These are phyloP conservation scores for Trichoplusia ni DNA, from an alignment of 1,140 invertebrate genomes.

Conservation along the genomic window DNA sequence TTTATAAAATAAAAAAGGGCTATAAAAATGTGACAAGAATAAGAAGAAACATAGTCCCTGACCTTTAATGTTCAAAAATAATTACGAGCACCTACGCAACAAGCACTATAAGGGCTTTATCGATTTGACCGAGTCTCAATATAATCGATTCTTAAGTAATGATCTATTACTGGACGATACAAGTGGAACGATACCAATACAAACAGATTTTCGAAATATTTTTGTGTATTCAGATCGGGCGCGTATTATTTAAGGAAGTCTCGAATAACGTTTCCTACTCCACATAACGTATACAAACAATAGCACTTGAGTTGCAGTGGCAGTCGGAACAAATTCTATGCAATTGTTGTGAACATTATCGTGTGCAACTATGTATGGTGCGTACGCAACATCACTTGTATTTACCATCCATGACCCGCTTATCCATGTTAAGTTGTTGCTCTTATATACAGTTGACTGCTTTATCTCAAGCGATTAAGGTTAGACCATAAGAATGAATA, in stretches of 20 bases:
- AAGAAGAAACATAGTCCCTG: slow-evolving; percentile 9
- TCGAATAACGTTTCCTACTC: slow-evolving; percentile 16
- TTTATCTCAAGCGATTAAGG: slow-evolving; percentile 4
- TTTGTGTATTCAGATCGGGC: background rate
- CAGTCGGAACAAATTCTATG: slow-evolving; percentile 27
- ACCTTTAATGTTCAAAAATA: slow-evolving; percentile 10
- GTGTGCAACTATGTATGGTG: slow-evolving; percentile 35
- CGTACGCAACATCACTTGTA: slow-evolving; percentile 39
- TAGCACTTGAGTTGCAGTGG: slow-evolving; percentile 3
- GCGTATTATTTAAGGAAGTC: slow-evolving; percentile 22
- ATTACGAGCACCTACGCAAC: background rate
- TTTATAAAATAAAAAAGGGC: background rate
- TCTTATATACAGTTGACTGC: slow-evolving; percentile 23
- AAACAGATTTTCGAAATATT: background rate
- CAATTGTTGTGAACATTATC: slow-evolving; percentile 31
- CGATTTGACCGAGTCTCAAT: background rate
- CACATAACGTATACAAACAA: slow-evolving; percentile 29
- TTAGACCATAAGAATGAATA: background rate
- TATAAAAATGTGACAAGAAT: background rate
- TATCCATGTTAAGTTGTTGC: slow-evolving; percentile 49
- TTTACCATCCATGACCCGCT: slow-evolving; percentile 65
- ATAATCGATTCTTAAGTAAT: background rate
- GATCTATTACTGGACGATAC: background rate
- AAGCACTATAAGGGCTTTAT: background rate
- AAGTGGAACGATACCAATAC: background rate